These are phyloP conservation scores for Sphyrna mokarran DNA, from an alignment of 2,113 vertebrate genomes.

Conservation along the genomic window DNA sequence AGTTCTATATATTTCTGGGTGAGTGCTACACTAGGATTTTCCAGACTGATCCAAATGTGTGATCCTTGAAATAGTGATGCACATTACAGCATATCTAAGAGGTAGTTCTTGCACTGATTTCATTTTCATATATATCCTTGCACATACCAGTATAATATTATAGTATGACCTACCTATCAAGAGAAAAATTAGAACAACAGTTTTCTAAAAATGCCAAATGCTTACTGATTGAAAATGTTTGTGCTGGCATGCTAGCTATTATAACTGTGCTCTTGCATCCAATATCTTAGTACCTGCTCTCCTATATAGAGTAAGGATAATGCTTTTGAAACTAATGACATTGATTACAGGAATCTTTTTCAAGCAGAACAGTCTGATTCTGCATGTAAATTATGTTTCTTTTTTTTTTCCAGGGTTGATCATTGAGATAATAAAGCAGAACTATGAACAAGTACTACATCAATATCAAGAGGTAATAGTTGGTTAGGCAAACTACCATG, in stretches of 20 bases:
- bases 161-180: background rate
- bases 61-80: background rate
- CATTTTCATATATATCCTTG: background rate
- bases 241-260: background rate
- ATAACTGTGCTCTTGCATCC: background rate
- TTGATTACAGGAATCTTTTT: background rate
- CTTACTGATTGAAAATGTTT: background rate
- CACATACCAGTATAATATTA: background rate
- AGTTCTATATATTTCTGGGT: background rate
- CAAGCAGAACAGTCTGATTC: background rate
- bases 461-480: conserved; percentile 82
- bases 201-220: background rate
- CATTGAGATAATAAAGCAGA: conserved; percentile 69
- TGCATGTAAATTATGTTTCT: conserved; percentile 43
- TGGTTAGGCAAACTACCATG: background rate
- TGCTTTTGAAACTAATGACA: background rate
- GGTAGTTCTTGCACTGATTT: background rate
- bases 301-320: background rate
- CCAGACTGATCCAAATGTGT: background rate
- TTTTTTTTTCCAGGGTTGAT: conserved; percentile 68
- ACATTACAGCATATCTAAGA: background rate
- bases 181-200: background rate
- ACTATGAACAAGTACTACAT: conserved; percentile 61
- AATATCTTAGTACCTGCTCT: background rate
- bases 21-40: background rate